phyloP scores from a whole-genome alignment of 2,797 vertebrate species.

The Sebastes cheni region DNA sequence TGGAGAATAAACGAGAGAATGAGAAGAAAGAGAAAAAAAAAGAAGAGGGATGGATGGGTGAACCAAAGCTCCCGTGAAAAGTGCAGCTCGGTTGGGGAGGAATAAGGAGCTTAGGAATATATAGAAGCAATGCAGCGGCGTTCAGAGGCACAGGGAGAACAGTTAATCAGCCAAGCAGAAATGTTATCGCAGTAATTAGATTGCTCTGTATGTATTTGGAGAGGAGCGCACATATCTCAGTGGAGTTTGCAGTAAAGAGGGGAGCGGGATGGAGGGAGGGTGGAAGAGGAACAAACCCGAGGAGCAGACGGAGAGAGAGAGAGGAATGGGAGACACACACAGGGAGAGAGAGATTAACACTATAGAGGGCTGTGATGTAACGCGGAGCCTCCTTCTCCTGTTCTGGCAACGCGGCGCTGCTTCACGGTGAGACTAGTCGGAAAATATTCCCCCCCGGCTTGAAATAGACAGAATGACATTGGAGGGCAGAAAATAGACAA shows the following conservation, averaged over 20 bases:
- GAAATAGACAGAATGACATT: slow-evolving; percentile 52
- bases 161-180: slow-evolving; percentile 77
- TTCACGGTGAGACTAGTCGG: slow-evolving; percentile 48
- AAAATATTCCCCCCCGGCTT: slow-evolving; percentile 53
- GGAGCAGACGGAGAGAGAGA: background rate
- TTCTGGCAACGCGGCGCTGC: slow-evolving; percentile 29
- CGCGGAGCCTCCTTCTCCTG: slow-evolving; percentile 45
- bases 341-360: slow-evolving; percentile 60
- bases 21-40: slow-evolving; percentile 10
- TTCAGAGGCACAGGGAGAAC: slow-evolving; percentile 64
- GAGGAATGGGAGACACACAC: slow-evolving; percentile 10
- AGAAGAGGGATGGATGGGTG: slow-evolving; percentile 45
- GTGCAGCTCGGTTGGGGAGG: slow-evolving; percentile 55
- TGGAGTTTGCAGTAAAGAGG: slow-evolving; percentile 51
- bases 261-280: slow-evolving; percentile 16
- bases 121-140: slow-evolving; percentile 52
- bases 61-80: slow-evolving; percentile 65
- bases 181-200: slow-evolving; percentile 79
- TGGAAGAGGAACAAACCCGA: slow-evolving; percentile 10
- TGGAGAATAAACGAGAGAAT: slow-evolving; percentile 49
- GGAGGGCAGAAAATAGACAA: slow-evolving; percentile 52
- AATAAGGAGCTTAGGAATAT: slow-evolving; percentile 78
- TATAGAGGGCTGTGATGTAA: slow-evolving; percentile 62
- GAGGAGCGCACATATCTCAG: slow-evolving; percentile 48
- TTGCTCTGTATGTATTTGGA: slow-evolving; percentile 67